Evolutionary conservation across 2,113 vertebrate species (phyloP), one percentile per base, ranked within the genome.

Genomic region (Pluvianellus socialis): DNA sequence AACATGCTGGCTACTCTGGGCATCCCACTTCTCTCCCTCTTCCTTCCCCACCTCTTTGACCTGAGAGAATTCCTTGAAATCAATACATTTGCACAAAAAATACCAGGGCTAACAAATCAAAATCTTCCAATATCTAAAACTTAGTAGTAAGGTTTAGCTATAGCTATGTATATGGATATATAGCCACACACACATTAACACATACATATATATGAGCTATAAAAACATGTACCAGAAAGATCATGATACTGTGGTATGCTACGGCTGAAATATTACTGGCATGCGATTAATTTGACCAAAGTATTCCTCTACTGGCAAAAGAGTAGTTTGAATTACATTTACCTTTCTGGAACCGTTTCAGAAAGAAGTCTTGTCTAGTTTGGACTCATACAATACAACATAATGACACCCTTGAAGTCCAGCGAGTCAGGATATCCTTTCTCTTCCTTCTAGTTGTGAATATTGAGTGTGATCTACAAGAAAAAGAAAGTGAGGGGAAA

Each of bases 351-450:
- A 79, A 65, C 38, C 13, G 40, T 84, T 86, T 80, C 50, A 75
- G 47, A 79, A 84, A 86, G 65, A 86, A 86, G 49, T 23, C 58
- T 79, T 55, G 62, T n/a, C 40, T 93, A 93, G 35, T 82, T 92
- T 90, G 76, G 90, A 61, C 74, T 95, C 75, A 97, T 96, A 87
- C 95, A 81, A 82, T 50, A 70, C 18, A 79, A n/a, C 58, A 49
- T 14, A 71, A 67, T 14, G 16, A 77, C 6, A 70, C 73, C 62
- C 72, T 91, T 86, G 70, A 85, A 90, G 93, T 75, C 28, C 30
- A 63, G 42, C 71, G 58, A 91, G 35, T 55, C 32, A 47, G 52
- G 22, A 92, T 58, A 81, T 68, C 87, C 80, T 75, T 91, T 62
- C 23, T 80, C 55, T 79, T 71, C 27, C 70, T 93, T 94, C 86